These are phyloP conservation scores for Gulo gulo DNA, from an alignment of 2,113 vertebrate species.

Conservation along the genomic window DNA sequence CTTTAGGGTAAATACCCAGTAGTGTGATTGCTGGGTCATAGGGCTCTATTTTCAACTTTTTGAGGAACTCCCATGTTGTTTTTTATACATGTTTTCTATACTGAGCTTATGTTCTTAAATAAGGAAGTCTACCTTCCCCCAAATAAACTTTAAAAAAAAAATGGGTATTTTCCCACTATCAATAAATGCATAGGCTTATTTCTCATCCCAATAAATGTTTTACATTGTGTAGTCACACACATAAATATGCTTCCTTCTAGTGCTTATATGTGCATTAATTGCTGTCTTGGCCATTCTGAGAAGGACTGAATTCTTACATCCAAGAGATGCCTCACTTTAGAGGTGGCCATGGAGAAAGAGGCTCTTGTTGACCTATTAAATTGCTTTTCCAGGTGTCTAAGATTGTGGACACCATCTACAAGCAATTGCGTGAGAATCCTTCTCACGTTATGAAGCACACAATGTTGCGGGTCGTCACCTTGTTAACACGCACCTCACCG, in stretches of 20 bases:
- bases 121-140: background rate
- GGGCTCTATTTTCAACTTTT: no score
- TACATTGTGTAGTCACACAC: background rate
- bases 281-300: background rate
- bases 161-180: background rate
- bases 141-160: background rate
- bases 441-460: background rate
- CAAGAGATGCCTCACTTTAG: background rate
- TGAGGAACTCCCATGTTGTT: no score
- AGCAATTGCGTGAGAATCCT: background rate
- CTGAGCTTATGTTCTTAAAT: background rate
- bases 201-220: background rate
- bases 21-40: no score
- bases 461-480: background rate
- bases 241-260: background rate
- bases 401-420: constrained; percentile 58
- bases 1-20: no score
- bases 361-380: background rate
- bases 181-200: background rate
- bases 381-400: constrained; percentile 62
- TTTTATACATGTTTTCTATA: background rate
- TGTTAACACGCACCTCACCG: constrained; percentile 27
- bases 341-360: background rate
- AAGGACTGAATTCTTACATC: background rate
- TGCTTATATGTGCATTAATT: background rate